phyloP scores from a whole-genome alignment of 2,797 vertebrate genomes.

The Siniperca scherzeri region DNA sequence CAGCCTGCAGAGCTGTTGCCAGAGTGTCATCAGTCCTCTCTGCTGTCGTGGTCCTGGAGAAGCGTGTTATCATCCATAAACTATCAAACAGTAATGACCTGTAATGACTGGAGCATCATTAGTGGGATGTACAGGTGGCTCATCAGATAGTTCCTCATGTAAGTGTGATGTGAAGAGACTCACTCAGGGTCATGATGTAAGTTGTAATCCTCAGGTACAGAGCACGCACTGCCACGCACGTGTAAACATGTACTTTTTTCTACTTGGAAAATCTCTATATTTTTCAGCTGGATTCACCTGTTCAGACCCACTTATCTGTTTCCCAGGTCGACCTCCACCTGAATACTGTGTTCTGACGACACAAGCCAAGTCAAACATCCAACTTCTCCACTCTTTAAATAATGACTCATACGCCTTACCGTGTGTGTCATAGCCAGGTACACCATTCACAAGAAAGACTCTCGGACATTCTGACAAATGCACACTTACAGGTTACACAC shows the following conservation, averaged over 20 bases:
- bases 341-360: constrained; percentile 15
- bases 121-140: constrained; percentile 44
- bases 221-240: not conserved
- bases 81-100: constrained; percentile 49
- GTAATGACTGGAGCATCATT: constrained; percentile 62
- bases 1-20: constrained; percentile 20
- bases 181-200: constrained; percentile 6
- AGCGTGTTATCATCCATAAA: constrained; percentile 48
- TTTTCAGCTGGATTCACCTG: constrained; percentile 33
- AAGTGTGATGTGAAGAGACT: not conserved
- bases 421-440: not conserved
- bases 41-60: constrained; percentile 8
- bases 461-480: not conserved
- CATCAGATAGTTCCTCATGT: constrained; percentile 18
- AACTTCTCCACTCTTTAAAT: constrained; percentile 46
- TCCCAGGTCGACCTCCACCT: not conserved
- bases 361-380: constrained; percentile 68
- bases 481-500: constrained; percentile 9
- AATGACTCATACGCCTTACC: constrained; percentile 55
- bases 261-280: not conserved
- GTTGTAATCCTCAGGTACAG: not conserved
- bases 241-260: not conserved
- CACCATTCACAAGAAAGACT: constrained; percentile 38
- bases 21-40: constrained; percentile 38
- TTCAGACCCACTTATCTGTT: constrained; percentile 18